These are phyloP conservation scores for Aphelocoma californica DNA, from an alignment of 2,797 vertebrate genomes.

Conservation along the genomic window DNA sequence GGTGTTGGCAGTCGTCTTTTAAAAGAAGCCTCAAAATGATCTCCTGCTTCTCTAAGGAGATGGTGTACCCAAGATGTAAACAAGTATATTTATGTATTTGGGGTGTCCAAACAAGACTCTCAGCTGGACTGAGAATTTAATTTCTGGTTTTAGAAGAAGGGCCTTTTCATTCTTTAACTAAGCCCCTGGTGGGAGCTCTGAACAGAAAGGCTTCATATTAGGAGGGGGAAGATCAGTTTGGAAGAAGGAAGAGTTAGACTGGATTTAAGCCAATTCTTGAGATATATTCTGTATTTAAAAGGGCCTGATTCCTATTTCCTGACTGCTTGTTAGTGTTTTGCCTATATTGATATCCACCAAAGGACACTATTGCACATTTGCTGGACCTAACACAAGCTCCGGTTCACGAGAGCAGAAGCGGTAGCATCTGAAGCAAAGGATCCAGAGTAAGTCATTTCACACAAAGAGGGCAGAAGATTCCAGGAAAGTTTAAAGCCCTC, in stretches of 20 bases:
- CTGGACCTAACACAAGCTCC: background rate
- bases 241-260: background rate
- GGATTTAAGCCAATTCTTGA: background rate
- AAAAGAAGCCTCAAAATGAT: constrained; percentile 34
- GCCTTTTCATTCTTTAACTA: background rate
- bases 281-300: background rate
- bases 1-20: constrained; percentile 44
- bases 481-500: background rate
- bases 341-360: background rate
- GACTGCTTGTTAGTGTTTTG: background rate
- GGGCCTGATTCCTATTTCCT: background rate
- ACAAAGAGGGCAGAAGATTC: background rate
- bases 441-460: background rate
- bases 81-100: background rate
- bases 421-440: background rate
- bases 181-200: background rate
- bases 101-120: background rate
- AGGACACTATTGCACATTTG: background rate
- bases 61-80: background rate
- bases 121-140: background rate
- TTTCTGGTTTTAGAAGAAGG: background rate
- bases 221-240: background rate
- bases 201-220: background rate
- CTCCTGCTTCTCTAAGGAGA: background rate
- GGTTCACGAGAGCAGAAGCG: background rate